Evolutionary conservation across 2,888 invertebrate genomes (phyloP).

Genomic region (Pristionchus japonicus): DNA sequence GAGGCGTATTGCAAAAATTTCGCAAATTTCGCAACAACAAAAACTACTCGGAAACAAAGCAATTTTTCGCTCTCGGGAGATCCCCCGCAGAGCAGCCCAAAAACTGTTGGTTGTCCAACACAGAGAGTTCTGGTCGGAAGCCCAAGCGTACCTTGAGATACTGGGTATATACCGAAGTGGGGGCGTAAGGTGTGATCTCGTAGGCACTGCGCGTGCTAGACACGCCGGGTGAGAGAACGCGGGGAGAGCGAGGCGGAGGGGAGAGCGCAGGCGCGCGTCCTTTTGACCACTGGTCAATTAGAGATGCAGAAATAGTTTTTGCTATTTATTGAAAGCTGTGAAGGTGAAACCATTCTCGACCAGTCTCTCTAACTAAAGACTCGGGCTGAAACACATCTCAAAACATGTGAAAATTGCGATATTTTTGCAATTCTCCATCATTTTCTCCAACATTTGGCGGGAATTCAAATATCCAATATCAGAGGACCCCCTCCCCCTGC

Average conservation of each 20-base stretch:
- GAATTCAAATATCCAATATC: neutral
- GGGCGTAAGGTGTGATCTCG: neutral
- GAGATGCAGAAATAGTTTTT: too few relatives aligned
- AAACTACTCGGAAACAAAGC: neutral
- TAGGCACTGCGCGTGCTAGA: neutral
- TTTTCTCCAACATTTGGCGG: neutral
- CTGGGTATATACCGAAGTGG: conserved; percentile 24
- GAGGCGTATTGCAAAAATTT: neutral
- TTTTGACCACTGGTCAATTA: too few relatives aligned
- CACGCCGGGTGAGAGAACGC: neutral
- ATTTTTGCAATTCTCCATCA: neutral
- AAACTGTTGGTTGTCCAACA: conserved; percentile 29
- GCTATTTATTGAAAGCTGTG: too few relatives aligned
- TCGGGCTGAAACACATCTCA: neutral
- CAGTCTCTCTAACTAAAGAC: neutral
- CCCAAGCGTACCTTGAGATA: conserved; percentile 47
- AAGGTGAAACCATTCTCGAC: too few relatives aligned
- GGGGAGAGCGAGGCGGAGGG: neutral
- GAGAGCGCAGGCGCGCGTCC: neutral
- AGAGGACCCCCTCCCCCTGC: conserved; percentile 46
- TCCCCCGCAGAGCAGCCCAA: conserved; percentile 37
- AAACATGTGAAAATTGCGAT: neutral
- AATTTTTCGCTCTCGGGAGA: neutral
- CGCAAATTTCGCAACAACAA: neutral
- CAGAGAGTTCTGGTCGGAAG: conserved; percentile 4